A percentile compares a stretch with the other conserved stretches of the same genome.
Evolutionary conservation across 2,888 invertebrate genomes (phyloP).

Genomic region (Agrochola macilenta): DNA sequence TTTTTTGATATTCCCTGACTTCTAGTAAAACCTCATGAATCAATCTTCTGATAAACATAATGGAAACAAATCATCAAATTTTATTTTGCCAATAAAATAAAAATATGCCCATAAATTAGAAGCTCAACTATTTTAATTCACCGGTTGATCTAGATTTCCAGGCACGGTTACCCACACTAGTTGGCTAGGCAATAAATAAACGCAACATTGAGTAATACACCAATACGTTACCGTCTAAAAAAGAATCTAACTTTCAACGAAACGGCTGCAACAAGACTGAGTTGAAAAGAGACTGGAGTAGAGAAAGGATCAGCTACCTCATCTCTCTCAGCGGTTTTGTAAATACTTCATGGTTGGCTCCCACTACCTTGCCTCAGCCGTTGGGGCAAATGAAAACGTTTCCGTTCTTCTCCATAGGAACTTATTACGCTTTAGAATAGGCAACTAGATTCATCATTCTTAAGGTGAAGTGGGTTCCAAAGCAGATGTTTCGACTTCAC

Average conservation of each 20-base stretch:
- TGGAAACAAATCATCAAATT: conserved; percentile 37
- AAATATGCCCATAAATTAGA: conserved; percentile 43
- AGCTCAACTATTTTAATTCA: conserved; percentile 38
- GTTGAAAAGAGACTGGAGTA: background rate
- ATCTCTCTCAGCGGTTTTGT: background rate
- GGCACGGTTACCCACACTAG: background rate
- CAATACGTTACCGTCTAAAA: conserved; percentile 39
- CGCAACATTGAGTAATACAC: conserved; percentile 29
- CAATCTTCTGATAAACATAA: background rate
- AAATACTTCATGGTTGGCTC: background rate
- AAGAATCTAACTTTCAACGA: conserved; percentile 24
- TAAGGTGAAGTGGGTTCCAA: too few species aligned
- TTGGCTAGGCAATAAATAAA: conserved; percentile 45
- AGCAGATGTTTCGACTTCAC: too few species aligned
- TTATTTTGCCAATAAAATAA: conserved; percentile 42
- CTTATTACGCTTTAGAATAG: too few species aligned
- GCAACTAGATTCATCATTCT: too few species aligned
- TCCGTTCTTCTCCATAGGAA: too few species aligned
- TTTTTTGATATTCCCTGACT: too few species aligned
- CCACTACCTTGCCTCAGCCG: too few species aligned
- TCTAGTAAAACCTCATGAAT: too few species aligned
- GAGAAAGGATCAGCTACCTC: background rate
- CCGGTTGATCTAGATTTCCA: conserved; percentile 47
- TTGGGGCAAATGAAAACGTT: too few species aligned
- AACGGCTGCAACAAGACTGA: background rate